These are phyloP conservation scores for Seriola quinqueradiata DNA, from an alignment of 2,113 vertebrate genomes.

Conservation along the genomic window DNA sequence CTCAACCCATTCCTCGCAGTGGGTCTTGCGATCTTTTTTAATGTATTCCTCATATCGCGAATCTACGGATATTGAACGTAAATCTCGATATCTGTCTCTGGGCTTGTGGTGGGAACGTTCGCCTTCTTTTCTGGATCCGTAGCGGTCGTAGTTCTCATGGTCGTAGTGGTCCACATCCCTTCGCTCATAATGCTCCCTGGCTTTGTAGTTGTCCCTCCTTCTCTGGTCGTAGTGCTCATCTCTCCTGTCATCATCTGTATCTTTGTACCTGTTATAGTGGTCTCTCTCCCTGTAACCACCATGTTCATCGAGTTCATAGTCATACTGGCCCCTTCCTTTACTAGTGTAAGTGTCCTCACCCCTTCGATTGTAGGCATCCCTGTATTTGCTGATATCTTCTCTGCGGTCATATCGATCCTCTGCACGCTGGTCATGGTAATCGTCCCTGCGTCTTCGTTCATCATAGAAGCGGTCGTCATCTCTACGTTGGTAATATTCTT, in stretches of 20 bases:
- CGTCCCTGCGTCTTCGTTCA: conserved; percentile 48
- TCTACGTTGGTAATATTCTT: conserved; percentile 52
- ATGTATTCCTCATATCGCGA: conserved; percentile 61
- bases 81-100: conserved; percentile 52
- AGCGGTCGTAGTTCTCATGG: conserved; percentile 37
- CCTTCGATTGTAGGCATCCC: conserved; percentile 40
- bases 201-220: conserved; percentile 56
- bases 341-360: conserved; percentile 35
- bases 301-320: conserved; percentile 61
- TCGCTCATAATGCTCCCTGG: conserved; percentile 51
- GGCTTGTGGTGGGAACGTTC: conserved; percentile 10
- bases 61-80: conserved; percentile 66
- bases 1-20: conserved; percentile 79
- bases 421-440: conserved; percentile 32
- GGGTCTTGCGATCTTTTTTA: conserved; percentile 55
- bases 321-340: conserved; percentile 57
- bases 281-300: conserved; percentile 60
- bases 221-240: conserved; percentile 57
- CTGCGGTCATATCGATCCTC: conserved; percentile 62
- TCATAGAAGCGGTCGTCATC: conserved; percentile 59
- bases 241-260: conserved; percentile 60
- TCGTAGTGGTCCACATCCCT: conserved; percentile 54
- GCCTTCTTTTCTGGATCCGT: conserved; percentile 47
- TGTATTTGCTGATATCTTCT: conserved; percentile 49
- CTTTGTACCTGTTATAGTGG: conserved; percentile 58